Base-by-base conservation (phyloP, 1,140 invertebrate species). In the Cydia splendana region DNA sequence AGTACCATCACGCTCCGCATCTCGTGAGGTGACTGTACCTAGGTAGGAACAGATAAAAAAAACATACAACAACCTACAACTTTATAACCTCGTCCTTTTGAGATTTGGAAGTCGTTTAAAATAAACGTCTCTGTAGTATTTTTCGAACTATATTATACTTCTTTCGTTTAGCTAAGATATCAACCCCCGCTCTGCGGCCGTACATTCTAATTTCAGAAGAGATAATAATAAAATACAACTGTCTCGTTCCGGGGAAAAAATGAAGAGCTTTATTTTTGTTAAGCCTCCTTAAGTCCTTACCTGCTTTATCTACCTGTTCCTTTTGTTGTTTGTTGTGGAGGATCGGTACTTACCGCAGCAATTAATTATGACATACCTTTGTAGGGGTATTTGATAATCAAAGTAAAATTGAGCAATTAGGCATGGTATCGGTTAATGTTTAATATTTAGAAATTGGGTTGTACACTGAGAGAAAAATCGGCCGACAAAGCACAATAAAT, bases 171-270 rank as follows among this genome's bases (percentile, higher is more conserved):
- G 13, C 30, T 67, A 15, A 5, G 10, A 2, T n/a, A 20, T 30
- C 2, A 24, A 6, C 24, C 4, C 15, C 65, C 65, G 34, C 34
- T 9, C 24, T 15, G 67, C n/a, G 38, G 6, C n/a, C 67, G 67
- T 71, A 38, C 34, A 71, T 71, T 71, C 67, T 71, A 71, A 71
- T 71, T 71, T 38, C 30, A 71, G 67, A 38, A 38, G 65, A 67
- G 28, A 38, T 71, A 71, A 71, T 42, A 38, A 71, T 42, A 71
- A 45, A 42, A 45, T 62, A 71, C 38, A 38, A 71, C 18, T 2
- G 28, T 38, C 67, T 38, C 38, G 30, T 71, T 71, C 2, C 67
- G 65, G 12, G 15, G 13, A 34, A 9, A 71, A 71, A 71, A 34
- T n/a, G 67, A 71, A 62, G 9, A 10, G 18, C 20, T 62, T 62